A percentile compares a stretch with the other conserved stretches of the same genome.
Conservation (phyloP, 1,140 invertebrate genomes). For the Conus ventricosus region DNA sequence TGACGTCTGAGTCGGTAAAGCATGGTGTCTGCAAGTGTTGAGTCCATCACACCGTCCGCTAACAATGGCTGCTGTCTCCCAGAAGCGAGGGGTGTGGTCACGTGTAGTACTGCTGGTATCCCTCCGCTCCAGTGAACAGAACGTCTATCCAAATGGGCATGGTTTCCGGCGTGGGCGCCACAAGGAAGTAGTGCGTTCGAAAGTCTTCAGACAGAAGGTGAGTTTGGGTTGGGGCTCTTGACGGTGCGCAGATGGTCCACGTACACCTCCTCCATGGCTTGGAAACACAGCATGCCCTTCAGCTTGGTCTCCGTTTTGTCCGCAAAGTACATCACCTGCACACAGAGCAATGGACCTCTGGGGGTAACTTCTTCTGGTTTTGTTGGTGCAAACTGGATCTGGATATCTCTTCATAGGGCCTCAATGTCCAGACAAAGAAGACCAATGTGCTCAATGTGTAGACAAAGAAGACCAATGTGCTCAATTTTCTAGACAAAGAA, state of each 20-base stretch:
- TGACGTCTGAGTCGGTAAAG: too few relatives aligned
- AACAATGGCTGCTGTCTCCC: too few relatives aligned
- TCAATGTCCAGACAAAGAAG: too few relatives aligned
- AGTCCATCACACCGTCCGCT: too few relatives aligned
- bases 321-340: constrained; percentile 90
- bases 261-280: constrained; percentile 98
- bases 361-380: too few relatives aligned
- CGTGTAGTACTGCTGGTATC: constrained; percentile 79
- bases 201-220: constrained; percentile 97
- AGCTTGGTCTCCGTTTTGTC: constrained; percentile 92
- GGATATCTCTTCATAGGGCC: too few relatives aligned
- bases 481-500: too few relatives aligned
- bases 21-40: too few relatives aligned
- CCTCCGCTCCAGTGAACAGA: constrained; percentile 91
- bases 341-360: neutral
- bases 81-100: neutral
- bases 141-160: constrained; percentile 99
- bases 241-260: constrained; percentile 91
- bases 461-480: too few relatives aligned
- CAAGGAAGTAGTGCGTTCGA: constrained; percentile 90
- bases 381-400: too few relatives aligned
- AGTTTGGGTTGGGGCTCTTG: constrained; percentile 91
- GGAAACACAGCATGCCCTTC: constrained; percentile 93
- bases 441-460: too few relatives aligned
- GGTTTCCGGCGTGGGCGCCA: constrained; percentile 94